These are phyloP conservation scores for Nebria ingens DNA, from an alignment of 1,140 invertebrate genomes.

Conservation along the genomic window DNA sequence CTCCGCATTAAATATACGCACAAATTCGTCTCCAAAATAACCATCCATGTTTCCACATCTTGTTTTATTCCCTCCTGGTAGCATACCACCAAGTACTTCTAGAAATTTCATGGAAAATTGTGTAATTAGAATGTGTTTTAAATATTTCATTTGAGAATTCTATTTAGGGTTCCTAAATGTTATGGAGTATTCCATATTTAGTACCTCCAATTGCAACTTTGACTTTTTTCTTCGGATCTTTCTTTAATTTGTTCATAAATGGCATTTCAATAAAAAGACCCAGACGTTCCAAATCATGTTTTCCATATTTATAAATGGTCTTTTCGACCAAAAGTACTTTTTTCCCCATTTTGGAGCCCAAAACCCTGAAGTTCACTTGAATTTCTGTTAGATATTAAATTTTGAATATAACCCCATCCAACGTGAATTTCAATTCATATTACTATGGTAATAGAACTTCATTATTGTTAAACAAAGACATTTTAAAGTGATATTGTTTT, in stretches of 20 bases:
- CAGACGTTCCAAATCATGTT: conserved; percentile 30
- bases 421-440: no score
- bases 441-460: no score
- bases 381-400: no score
- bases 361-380: no score
- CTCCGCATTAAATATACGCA: conserved; percentile 23
- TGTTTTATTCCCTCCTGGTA: conserved; percentile 20
- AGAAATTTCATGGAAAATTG: neutral
- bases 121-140: neutral
- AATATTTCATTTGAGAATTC: neutral
- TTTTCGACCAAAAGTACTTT: no score
- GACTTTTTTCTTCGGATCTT: no score
- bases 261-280: conserved; percentile 31
- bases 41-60: conserved; percentile 27
- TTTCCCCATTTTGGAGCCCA: no score
- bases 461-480: no score
- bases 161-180: neutral
- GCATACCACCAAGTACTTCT: conserved; percentile 17
- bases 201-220: no score
- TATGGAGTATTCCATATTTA: neutral
- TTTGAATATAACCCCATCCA: no score
- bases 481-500: no score
- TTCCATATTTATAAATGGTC: conserved; percentile 28
- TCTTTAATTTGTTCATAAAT: conserved; percentile 28
- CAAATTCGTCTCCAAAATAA: conserved; percentile 30